phyloP scores from a whole-genome alignment of 2,113 vertebrate genomes.

The Labrus mixtus region DNA sequence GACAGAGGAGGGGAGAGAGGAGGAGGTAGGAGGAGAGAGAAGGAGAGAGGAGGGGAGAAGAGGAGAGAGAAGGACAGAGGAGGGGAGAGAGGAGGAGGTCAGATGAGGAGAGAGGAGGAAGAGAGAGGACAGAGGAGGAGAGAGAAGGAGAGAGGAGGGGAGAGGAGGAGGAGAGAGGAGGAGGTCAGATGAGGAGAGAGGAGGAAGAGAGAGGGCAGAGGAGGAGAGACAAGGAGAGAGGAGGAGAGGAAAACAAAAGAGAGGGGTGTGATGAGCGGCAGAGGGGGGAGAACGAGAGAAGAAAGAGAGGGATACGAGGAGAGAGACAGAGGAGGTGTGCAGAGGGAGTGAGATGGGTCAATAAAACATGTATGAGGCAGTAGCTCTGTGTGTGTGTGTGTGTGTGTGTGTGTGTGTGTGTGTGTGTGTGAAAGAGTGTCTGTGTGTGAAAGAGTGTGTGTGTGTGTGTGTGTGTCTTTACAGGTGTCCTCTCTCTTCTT shows the following conservation, averaged over 20 bases:
- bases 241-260: background rate
- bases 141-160: no score
- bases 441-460: constrained; percentile 18
- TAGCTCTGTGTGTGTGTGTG: constrained; percentile 26
- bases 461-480: constrained; percentile 18
- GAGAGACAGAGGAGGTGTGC: constrained; percentile 41
- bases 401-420: no score
- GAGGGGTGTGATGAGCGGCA: background rate
- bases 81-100: no score
- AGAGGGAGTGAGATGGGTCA: constrained; percentile 43
- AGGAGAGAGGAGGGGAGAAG: no score
- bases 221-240: constrained; percentile 3
- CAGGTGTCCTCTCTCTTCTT: background rate
- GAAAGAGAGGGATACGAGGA: background rate
- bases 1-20: constrained; percentile 46
- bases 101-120: no score
- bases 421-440: no score
- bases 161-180: no score
- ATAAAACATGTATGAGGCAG: constrained; percentile 70
- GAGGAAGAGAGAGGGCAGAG: no score
- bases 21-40: constrained; percentile 32
- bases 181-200: no score
- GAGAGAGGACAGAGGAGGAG: no score
- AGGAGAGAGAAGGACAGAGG: no score
- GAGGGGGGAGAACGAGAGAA: constrained; percentile 3